Evolutionary conservation across 2,113 vertebrate genomes (phyloP), one percentile per base, ranked within the genome.

Genomic region (Caloenas nicobarica): DNA sequence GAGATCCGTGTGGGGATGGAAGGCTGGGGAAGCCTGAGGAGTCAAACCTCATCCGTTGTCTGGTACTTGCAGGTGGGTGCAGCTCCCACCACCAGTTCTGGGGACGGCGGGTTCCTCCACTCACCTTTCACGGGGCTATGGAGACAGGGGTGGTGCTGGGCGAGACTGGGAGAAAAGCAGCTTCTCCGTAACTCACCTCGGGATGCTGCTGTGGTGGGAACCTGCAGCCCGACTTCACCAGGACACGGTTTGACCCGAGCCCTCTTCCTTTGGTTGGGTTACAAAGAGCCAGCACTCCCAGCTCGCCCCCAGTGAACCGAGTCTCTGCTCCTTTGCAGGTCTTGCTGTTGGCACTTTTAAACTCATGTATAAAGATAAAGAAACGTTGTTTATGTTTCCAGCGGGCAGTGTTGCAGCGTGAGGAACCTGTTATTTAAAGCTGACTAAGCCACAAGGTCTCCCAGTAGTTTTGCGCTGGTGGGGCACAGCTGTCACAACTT

Each of bases 341-440:
- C 81, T 79, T 92, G 94, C 86, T 95, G 95, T 84, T 84, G 91
- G 86, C 93, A 87, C 81, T 95, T 87, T 86, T 54, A 23, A 90
- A 80, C 33, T 68, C 86, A 23, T 1, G 8, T 78, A 15, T 62
- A 16, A 51, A 74, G 66, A 65, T 16, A 62, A 74, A 5, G 54
- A 58, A 60, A 21, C 7, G 5, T 48, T 25, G 50, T 61, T 74
- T 68, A 29, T 66, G 88, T 74, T 80, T 57, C 54, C 71, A 81
- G 87, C 0, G 1, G 88, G 78, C 54, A 70, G 9, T 1, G 34
- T 28, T 61, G 23, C 50, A 11, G 8, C 46, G 10, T 15, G 84
- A 79, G 87, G 86, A 88, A 70, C 64, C 24, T 13, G 29, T 5
- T 16, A 10, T 57, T 58, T 22, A 89, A 71, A 29, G 72, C 83